A percentile compares a stretch with the other conserved stretches of the same genome.
phyloP scores from a whole-genome alignment of 2,113 vertebrate genomes.

The Ptilonorhynchus violaceus region DNA sequence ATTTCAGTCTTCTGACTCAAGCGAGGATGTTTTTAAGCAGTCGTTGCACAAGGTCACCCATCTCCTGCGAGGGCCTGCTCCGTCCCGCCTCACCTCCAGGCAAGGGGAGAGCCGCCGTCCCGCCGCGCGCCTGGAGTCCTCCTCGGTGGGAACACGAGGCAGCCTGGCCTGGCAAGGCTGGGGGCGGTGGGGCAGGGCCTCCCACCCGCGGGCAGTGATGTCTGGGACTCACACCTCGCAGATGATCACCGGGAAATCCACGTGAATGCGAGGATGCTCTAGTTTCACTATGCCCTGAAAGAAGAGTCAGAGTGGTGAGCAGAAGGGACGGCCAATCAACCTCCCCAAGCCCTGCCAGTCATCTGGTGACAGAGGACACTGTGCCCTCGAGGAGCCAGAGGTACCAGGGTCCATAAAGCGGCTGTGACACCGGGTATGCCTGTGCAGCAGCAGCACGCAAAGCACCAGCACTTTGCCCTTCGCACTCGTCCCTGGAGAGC shows the following conservation, averaged over 20 bases:
- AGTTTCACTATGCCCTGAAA: slow-evolving; percentile 92
- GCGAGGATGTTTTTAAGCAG: slow-evolving; percentile 32
- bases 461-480: background rate
- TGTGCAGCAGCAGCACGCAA: background rate
- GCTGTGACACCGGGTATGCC: background rate
- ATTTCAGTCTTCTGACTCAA: slow-evolving; percentile 44
- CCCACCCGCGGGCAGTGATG: background rate
- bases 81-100: background rate
- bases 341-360: background rate
- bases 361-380: background rate
- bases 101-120: background rate
- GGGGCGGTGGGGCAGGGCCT: background rate
- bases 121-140: background rate
- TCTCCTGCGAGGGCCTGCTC: slow-evolving; percentile 4
- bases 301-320: background rate
- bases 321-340: background rate
- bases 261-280: slow-evolving; percentile 91
- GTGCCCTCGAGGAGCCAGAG: rapidly evolving
- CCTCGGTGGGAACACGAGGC: background rate
- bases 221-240: slow-evolving; percentile 85
- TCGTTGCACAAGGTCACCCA: background rate
- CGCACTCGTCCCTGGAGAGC: background rate
- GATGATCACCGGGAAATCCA: slow-evolving; percentile 95
- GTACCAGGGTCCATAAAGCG: background rate
- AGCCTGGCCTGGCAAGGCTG: background rate